phyloP scores from a whole-genome alignment of 30 jellyfish, hydroid and myxozoan species.

The Cassiopea andromeda region DNA sequence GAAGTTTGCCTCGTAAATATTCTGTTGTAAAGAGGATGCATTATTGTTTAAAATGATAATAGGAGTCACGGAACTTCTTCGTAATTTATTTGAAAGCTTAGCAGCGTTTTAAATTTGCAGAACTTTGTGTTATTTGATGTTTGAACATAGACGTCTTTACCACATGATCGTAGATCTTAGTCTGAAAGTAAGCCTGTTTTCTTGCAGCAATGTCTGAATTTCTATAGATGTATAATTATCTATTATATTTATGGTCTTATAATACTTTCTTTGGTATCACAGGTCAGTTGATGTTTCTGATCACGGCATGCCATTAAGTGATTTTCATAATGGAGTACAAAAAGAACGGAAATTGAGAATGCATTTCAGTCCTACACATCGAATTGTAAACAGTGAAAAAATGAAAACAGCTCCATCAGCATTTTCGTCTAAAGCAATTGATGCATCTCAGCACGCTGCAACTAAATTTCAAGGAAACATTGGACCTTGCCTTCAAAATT shows the following conservation, averaged over 20 bases:
- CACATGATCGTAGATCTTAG: too few species aligned
- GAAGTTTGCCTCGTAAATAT: too few species aligned
- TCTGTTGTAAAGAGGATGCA: too few species aligned
- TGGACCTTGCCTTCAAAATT: constrained; percentile 12
- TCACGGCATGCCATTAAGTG: constrained; percentile 19
- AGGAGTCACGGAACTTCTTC: too few species aligned
- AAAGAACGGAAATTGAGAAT: background rate
- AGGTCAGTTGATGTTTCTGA: constrained; percentile 33
- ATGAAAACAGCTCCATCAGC: background rate
- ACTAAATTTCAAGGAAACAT: background rate
- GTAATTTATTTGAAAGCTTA: too few species aligned
- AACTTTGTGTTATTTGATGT: too few species aligned
- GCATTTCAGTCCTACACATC: constrained; percentile 6
- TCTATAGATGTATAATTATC: too few species aligned
- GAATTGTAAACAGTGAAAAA: background rate
- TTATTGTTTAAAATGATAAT: too few species aligned
- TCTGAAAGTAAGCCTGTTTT: too few species aligned
- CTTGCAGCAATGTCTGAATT: too few species aligned
- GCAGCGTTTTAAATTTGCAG: too few species aligned
- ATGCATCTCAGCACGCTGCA: constrained; percentile 12
- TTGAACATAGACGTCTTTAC: too few species aligned
- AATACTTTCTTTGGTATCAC: background rate
- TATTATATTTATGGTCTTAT: background rate
- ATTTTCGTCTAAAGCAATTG: constrained; percentile 7
- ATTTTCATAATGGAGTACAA: constrained; percentile 37